Conservation (phyloP, 2,113 vertebrate genomes). For the Aspiorhynchus laticeps region DNA sequence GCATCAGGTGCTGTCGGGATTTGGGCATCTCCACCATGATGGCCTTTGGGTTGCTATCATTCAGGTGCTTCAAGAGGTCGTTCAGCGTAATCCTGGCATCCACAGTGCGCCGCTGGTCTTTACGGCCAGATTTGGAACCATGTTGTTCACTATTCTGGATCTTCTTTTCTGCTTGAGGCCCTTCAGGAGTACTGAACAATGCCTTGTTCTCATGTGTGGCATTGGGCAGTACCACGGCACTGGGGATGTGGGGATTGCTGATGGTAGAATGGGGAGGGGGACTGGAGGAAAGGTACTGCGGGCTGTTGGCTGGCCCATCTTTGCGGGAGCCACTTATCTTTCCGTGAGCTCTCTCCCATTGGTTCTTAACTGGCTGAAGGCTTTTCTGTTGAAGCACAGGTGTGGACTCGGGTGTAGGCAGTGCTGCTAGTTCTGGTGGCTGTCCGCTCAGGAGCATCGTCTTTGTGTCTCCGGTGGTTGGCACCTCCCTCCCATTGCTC, state of each 20-base stretch:
- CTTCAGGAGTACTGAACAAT: slow-evolving; percentile 84
- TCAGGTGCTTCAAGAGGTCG: slow-evolving; percentile 95
- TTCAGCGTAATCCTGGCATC: slow-evolving; percentile 96
- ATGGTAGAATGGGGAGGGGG: slow-evolving; percentile 86
- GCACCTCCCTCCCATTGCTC: slow-evolving; percentile 86
- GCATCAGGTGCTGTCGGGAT: slow-evolving; percentile 87
- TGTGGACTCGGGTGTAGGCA: slow-evolving; percentile 95
- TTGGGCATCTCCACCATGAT: slow-evolving; percentile 89
- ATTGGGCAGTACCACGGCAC: slow-evolving; percentile 95
- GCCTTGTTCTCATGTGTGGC: slow-evolving; percentile 91
- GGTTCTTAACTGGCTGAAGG: slow-evolving; percentile 89
- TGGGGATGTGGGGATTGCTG: slow-evolving; percentile 91
- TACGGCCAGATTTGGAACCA: slow-evolving; percentile 82
- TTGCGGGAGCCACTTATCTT: slow-evolving; percentile 83
- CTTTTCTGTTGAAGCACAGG: slow-evolving; percentile 95
- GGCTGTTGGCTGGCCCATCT: slow-evolving; percentile 83
- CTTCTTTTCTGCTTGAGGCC: slow-evolving; percentile 87
- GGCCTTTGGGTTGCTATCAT: slow-evolving; percentile 87
- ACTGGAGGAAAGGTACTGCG: slow-evolving; percentile 88
- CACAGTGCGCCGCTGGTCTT: slow-evolving; percentile 89
- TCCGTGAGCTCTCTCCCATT: slow-evolving; percentile 84
- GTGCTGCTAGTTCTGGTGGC: slow-evolving; percentile 91
- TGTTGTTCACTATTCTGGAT: slow-evolving; percentile 81
- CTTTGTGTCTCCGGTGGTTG: slow-evolving; percentile 83
- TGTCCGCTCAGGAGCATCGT: slow-evolving; percentile 88